A percentile compares a stretch with the other conserved stretches of the same genome.
phyloP scores from a whole-genome alignment of 2,888 invertebrate species.

The Tethea ocularis region DNA sequence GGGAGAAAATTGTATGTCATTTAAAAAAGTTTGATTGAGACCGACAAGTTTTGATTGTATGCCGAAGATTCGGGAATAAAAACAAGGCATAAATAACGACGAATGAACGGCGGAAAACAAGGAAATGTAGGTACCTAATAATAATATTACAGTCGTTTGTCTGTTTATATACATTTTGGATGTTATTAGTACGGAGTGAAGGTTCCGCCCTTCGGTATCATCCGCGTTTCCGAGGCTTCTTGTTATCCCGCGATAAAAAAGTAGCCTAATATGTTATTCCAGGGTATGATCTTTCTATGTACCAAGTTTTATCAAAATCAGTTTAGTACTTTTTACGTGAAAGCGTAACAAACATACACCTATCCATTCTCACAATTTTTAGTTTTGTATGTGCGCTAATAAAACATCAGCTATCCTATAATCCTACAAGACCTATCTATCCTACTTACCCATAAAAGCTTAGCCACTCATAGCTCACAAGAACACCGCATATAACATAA shows the following conservation, averaged over 20 bases:
- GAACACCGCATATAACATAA: not conserved
- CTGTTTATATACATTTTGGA: slow-evolving; percentile 9
- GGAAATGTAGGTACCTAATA: slow-evolving; percentile 28
- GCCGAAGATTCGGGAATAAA: slow-evolving; percentile 65
- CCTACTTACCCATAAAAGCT: not conserved
- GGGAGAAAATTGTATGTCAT: slow-evolving; percentile 51
- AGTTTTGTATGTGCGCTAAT: no score
- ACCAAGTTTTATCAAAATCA: no score
- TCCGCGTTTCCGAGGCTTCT: no score
- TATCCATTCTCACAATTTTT: no score
- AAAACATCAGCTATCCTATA: no score
- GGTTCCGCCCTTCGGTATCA: no score
- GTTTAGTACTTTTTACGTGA: no score
- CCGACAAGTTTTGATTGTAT: slow-evolving; percentile 75
- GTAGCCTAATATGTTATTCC: no score
- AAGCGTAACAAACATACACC: no score
- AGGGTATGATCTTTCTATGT: no score
- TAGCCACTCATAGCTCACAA: not conserved
- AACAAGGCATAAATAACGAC: slow-evolving; percentile 62
- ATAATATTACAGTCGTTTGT: slow-evolving; percentile 17
- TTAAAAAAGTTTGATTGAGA: slow-evolving; percentile 82
- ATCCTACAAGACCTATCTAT: not conserved
- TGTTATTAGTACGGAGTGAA: not conserved
- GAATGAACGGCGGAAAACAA: slow-evolving; percentile 28
- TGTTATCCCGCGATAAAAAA: no score